A percentile compares a stretch with the other conserved stretches of the same genome.
Evolutionary conservation across 1,140 invertebrate genomes (phyloP).

Genomic region (Nephotettix cincticeps): DNA sequence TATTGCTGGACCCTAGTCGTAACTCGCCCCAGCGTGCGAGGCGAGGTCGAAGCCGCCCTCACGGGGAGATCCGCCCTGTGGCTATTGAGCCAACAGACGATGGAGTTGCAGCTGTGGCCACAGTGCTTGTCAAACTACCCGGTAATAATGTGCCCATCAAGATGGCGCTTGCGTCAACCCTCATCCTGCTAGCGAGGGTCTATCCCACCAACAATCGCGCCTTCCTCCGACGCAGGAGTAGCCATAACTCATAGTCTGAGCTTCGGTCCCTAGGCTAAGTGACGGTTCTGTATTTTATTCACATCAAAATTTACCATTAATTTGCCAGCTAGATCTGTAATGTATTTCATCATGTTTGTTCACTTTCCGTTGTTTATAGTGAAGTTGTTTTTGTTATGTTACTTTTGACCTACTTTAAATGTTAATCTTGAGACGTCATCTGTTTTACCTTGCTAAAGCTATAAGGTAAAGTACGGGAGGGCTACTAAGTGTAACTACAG

Average conservation of each 20-base stretch:
- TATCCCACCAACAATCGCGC: slow-evolving; percentile 60
- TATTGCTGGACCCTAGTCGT: background rate
- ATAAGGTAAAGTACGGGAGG: too few relatives aligned
- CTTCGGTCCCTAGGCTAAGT: too few relatives aligned
- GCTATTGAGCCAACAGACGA: slow-evolving; percentile 89
- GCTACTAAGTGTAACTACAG: too few relatives aligned
- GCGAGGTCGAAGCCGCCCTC: slow-evolving; percentile 36
- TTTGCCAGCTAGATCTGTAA: too few relatives aligned
- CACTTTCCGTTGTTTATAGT: too few relatives aligned
- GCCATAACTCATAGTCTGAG: slow-evolving; percentile 47
- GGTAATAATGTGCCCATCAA: slow-evolving; percentile 68
- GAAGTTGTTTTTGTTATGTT: too few relatives aligned
- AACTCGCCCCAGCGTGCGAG: background rate
- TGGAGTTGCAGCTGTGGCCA: slow-evolving; percentile 83
- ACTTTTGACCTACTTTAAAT: too few relatives aligned
- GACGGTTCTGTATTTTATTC: too few relatives aligned
- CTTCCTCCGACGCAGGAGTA: slow-evolving; percentile 61
- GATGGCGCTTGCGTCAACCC: slow-evolving; percentile 68
- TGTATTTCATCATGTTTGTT: too few relatives aligned
- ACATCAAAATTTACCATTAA: too few relatives aligned
- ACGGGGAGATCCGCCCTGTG: slow-evolving; percentile 73
- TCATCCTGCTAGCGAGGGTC: slow-evolving; percentile 66
- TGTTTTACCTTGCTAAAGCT: too few relatives aligned
- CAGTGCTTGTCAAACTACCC: slow-evolving; percentile 83
- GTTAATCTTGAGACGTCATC: too few relatives aligned